A percentile compares a stretch with the other conserved stretches of the same genome.
Evolutionary conservation across 23 tunicate species (phyloP).

Genomic region (Halocynthia aurantium): DNA sequence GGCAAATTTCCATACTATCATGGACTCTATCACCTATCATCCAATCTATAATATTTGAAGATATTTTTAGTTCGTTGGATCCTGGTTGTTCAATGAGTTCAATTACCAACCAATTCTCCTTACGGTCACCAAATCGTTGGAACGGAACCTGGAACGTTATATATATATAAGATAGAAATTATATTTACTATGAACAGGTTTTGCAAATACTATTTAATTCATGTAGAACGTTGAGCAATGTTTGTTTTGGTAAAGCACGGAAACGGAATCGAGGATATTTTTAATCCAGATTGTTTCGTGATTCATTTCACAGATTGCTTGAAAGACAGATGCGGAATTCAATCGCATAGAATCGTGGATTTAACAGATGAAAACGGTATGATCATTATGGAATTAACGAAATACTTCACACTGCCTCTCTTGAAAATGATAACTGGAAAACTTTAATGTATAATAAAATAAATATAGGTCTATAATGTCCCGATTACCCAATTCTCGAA

Average conservation of each 20-base stretch:
- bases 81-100: too few relatives aligned
- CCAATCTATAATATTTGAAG: too few relatives aligned
- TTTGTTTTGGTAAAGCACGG: slow-evolving; percentile 60
- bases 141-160: too few relatives aligned
- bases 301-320: slow-evolving; percentile 40
- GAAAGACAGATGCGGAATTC: slow-evolving; percentile 32
- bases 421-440: background rate
- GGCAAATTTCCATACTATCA: too few relatives aligned
- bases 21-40: too few relatives aligned
- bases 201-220: background rate
- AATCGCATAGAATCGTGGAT: slow-evolving; percentile 26
- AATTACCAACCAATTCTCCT: too few relatives aligned
- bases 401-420: background rate
- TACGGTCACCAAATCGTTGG: too few relatives aligned
- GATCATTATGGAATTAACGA: background rate
- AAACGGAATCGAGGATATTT: slow-evolving; percentile 30
- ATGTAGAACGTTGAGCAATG: slow-evolving; percentile 5
- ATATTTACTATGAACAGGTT: background rate
- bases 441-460: too few relatives aligned
- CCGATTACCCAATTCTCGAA: too few relatives aligned
- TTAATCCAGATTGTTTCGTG: slow-evolving; percentile 66
- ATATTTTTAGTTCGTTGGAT: too few relatives aligned
- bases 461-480: too few relatives aligned
- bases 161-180: too few relatives aligned
- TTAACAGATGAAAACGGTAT: slow-evolving; percentile 76